These are phyloP conservation scores for Pipistrellus kuhlii DNA, from an alignment of 2,797 vertebrate species.

Conservation along the genomic window DNA sequence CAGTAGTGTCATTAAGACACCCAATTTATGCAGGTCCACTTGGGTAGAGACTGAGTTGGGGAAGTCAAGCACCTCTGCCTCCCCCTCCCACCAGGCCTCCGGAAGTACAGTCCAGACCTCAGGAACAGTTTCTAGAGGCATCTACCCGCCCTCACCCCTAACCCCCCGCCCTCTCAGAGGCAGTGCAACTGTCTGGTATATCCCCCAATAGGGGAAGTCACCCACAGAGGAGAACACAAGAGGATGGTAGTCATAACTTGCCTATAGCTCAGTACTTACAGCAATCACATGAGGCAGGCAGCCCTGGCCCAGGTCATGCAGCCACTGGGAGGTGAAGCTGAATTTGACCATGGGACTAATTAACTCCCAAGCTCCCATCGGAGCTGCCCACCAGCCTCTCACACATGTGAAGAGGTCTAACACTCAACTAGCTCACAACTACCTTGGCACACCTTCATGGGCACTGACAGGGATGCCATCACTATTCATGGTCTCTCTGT, in stretches of 20 bases:
- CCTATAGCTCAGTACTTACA: neutral
- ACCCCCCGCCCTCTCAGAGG: neutral
- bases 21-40: neutral
- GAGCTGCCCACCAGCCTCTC: neutral
- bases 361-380: neutral
- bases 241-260: too few species aligned
- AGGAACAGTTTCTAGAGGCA: neutral
- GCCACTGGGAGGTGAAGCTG: neutral
- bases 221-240: neutral
- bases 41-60: slow-evolving; percentile 22
- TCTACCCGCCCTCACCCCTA: neutral
- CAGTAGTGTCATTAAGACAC: neutral
- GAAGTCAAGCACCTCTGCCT: neutral
- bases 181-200: too few species aligned
- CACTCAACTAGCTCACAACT: neutral
- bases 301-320: neutral
- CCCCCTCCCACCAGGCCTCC: neutral
- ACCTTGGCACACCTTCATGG: neutral
- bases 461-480: neutral
- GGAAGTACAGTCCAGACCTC: neutral
- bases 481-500: neutral
- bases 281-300: neutral
- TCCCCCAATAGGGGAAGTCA: neutral
- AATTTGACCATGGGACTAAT: neutral
- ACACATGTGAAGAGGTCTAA: neutral